Evolutionary conservation across 2,797 vertebrate species (phyloP), one percentile per base, ranked within the genome.

Genomic region (Molossus alvarezi): DNA sequence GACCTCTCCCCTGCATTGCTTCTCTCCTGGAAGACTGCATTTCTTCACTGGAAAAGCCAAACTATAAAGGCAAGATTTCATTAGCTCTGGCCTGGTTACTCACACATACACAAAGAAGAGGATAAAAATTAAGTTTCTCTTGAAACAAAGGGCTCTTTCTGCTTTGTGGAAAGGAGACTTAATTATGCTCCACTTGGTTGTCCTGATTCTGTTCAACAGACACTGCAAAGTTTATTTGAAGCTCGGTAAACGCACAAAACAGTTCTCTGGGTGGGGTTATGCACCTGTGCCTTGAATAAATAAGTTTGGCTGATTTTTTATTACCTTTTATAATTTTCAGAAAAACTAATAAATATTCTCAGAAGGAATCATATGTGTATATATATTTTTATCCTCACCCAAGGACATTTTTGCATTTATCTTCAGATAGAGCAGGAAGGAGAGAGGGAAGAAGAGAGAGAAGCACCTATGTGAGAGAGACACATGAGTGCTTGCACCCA

Each of bases 261-360:
- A 9, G 17, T 79, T 73, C 12, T 55, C 20, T 91, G 23, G 23
- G 6, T 79, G 33, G 23, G 37, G 65, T 57, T 72, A 21, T 58
- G n/a, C 17, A 79, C 29, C 41, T 29, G 0, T 41, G 41, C 33
- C 64, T 48, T 88, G 12, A 76, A 81, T 67, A 23, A 20, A 18
- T 13, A 37, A 23, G 5, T 76, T 84, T 5, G 8, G 9, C 12
- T 81, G 13, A 2, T 48, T 75, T 90, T 94, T 90, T 57, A 71
- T 76, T 72, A 45, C 9, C 3, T 11, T 73, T 96, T 25, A 45
- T 25, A 93, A 48, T n/a, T 76, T 76, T 91, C 33, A 82, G 27
- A 55, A 97, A 95, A 91, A 57, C 27, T 75, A 37, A 81, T 83
- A 65, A 79, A 53, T 90, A 92, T 73, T 84, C 48, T 23, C n/a